Conservation (phyloP, 2,113 vertebrate species). For the Taurulus bubalis region DNA sequence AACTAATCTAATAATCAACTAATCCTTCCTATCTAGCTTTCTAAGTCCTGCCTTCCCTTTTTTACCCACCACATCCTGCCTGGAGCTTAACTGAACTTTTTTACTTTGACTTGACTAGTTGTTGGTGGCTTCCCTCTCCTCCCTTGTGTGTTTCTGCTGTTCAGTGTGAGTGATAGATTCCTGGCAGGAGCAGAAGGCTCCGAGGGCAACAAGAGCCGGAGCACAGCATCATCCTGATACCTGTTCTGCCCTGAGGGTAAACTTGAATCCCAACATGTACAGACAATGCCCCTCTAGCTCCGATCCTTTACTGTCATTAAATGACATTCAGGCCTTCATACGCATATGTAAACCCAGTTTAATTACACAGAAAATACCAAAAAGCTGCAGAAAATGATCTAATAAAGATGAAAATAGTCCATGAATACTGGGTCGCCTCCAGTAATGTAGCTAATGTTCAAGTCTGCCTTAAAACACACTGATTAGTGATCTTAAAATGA, state of each 20-base stretch:
- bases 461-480: background rate
- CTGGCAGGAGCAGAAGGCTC: conserved; percentile 37
- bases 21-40: background rate
- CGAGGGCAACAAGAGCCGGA: conserved; percentile 38
- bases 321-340: background rate
- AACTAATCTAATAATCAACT: background rate
- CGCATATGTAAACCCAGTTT: background rate
- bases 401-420: background rate
- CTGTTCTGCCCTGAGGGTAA: conserved; percentile 37
- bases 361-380: background rate
- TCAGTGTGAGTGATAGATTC: conserved; percentile 46
- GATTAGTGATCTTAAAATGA: background rate
- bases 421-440: background rate
- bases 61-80: background rate
- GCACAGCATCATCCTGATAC: conserved; percentile 50
- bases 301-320: conserved; percentile 6
- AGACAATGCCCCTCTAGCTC: conserved; percentile 18
- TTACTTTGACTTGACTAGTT: background rate
- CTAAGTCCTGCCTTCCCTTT: background rate
- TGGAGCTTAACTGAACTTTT: background rate
- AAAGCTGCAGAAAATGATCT: background rate
- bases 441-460: background rate
- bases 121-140: conserved; percentile 8
- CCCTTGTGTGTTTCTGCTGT: conserved; percentile 26
- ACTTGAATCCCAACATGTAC: conserved; percentile 27